Evolutionary conservation across 64 coral and sea anemone species (phyloP).

Genomic region (Montipora capricornis): DNA sequence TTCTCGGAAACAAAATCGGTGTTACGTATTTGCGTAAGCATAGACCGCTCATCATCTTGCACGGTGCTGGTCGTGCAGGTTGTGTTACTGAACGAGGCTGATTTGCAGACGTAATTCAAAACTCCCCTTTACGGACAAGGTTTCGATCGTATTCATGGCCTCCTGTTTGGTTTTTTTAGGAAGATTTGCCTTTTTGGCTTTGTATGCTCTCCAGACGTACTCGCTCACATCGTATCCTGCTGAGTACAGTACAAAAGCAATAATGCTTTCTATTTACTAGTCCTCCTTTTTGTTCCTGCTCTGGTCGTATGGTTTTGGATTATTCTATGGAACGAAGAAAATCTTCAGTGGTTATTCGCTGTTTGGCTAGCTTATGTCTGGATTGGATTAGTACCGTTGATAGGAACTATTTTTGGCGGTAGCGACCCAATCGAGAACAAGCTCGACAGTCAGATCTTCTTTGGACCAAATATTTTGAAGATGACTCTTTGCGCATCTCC

Average conservation of each 20-base stretch:
- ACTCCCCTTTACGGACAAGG: no score
- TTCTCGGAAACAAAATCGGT: no score
- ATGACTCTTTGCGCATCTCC: conserved; percentile 48
- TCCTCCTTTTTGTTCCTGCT: neutral
- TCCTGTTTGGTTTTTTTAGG: neutral
- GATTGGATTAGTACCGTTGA: neutral
- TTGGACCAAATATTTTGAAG: conserved; percentile 67
- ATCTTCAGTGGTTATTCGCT: neutral
- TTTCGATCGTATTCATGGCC: neutral
- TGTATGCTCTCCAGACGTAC: neutral
- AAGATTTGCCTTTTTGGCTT: neutral
- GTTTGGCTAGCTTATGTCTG: conserved; percentile 5
- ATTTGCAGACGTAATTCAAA: no score
- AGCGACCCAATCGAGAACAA: conserved; percentile 30
- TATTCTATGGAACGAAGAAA: neutral
- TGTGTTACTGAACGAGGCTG: no score
- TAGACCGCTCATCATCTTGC: no score
- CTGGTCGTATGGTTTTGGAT: neutral
- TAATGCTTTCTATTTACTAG: neutral
- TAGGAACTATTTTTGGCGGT: conserved; percentile 13
- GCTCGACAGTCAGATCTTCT: conserved; percentile 24
- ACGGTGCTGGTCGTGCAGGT: no score
- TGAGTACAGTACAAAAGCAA: neutral
- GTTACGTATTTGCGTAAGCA: no score
- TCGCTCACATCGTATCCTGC: neutral